These are phyloP conservation scores for Carapus acus DNA, from an alignment of 2,797 vertebrate genomes.

Conservation along the genomic window DNA sequence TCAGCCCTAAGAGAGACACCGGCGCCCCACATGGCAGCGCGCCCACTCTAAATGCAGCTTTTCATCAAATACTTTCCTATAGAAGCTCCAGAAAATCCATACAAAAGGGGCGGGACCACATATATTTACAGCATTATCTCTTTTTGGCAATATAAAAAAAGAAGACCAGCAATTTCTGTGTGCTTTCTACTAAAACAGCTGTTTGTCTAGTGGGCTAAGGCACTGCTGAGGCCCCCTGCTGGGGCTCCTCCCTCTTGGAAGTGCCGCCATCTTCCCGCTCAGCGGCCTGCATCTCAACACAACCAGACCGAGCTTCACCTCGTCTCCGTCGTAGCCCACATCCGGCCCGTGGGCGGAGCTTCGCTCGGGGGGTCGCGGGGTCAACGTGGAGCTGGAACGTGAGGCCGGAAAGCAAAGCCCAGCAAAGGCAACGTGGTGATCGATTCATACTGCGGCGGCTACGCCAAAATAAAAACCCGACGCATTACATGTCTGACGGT, in stretches of 20 bases:
- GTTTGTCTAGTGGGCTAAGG: slow-evolving; percentile 64
- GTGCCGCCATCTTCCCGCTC: slow-evolving; percentile 44
- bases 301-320: slow-evolving; percentile 10
- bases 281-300: slow-evolving; percentile 2
- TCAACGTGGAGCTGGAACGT: slow-evolving; percentile 27
- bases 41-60: slow-evolving; percentile 61
- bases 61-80: slow-evolving; percentile 67
- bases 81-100: slow-evolving; percentile 67
- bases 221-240: slow-evolving; percentile 57
- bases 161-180: slow-evolving; percentile 56
- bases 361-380: slow-evolving; percentile 13
- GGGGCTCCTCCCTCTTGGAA: slow-evolving; percentile 51
- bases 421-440: slow-evolving; percentile 53
- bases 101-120: slow-evolving; percentile 73
- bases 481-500: slow-evolving; percentile 44
- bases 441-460: slow-evolving; percentile 34
- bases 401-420: slow-evolving; percentile 30
- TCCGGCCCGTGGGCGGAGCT: slow-evolving; percentile 22
- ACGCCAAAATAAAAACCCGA: slow-evolving; percentile 19
- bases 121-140: slow-evolving; percentile 71
- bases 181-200: slow-evolving; percentile 54
- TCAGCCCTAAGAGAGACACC: slow-evolving; percentile 54
- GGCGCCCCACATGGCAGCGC: slow-evolving; percentile 61
- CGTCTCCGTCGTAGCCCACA: slow-evolving; percentile 32
- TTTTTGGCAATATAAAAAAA: slow-evolving; percentile 56